Base-by-base conservation (phyloP, 2,888 invertebrate genomes). In the Aspidiotus rigidus region DNA sequence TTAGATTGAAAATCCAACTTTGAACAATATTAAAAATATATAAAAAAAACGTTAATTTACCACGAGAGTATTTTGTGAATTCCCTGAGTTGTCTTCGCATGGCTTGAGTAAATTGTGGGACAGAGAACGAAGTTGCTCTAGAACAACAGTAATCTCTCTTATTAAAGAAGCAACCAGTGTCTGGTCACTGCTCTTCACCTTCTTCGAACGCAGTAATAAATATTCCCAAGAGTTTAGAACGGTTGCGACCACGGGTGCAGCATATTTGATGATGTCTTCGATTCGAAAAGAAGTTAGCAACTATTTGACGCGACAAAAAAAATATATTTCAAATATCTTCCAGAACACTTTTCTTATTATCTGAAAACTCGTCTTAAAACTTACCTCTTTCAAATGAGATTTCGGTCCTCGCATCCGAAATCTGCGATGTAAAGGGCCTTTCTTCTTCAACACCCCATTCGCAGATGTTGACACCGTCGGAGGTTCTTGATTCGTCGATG, bases 161-260 rank as follows among this genome's bases (percentile, higher is more conserved):
- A 78, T 66, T 39, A 79, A 76, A 11, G 74, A 76, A 63, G 74
- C 73, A 1, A 77, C 75, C 76, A 9, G 77, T 76, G 69, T 78
- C 77, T 5, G 78, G 76, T 72, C 77, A 76, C 2, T 64, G 13
- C 56, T 60, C 55, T 62, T 69, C 16, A 76, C 74, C 72, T 79
- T 77, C 41, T 77, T 76, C 3, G 63, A 62, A 70, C 80, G 78
- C 75, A 79, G 76, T 71, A 80, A 72, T 64, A 81, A 75, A 70
- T 80, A 78, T 70, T 81, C 80, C 80, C 80, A 81, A n/a, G 78
- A 73, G 0, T 78, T 77, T 67, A 79, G 76, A 16, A 76, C 76
- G 61, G 77, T 76, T 15, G 78, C 77, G 11, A 81, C 76, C 1
- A 78, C 75, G 6, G 80, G 80, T 42, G 80, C 74, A 13, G 79